Percentiles rank a stretch among this genome's conserved stretches.
Evolutionary conservation across 2,113 vertebrate species (phyloP).

Genomic region (Cricetomys ansorgei): DNA sequence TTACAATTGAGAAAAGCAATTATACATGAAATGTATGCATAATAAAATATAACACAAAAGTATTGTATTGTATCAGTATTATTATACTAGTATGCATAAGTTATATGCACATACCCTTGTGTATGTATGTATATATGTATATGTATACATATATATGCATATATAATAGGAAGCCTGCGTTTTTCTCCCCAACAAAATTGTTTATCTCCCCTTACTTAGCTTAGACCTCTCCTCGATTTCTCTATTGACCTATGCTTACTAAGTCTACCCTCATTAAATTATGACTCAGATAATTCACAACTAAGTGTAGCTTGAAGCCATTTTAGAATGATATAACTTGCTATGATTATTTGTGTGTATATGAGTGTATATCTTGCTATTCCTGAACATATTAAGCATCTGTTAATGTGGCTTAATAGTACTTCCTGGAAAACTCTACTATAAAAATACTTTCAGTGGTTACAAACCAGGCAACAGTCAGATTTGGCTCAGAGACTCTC

Average conservation of each 20-base stretch:
- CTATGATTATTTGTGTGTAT: not conserved
- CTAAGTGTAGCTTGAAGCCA: not conserved
- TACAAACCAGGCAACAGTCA: not conserved
- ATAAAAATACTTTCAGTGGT: not conserved
- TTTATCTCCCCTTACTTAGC: not conserved
- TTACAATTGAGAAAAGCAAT: not conserved
- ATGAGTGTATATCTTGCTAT: not conserved
- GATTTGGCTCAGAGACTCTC: not conserved
- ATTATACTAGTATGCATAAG: not conserved
- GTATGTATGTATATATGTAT: not conserved
- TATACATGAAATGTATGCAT: not conserved
- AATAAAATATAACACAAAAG: not conserved
- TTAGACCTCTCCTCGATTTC: not conserved
- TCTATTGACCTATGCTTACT: fast-evolving
- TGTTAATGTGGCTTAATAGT: not conserved
- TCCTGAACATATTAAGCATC: not conserved
- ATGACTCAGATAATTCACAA: not conserved
- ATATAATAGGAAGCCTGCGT: not conserved
- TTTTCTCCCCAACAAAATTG: not conserved
- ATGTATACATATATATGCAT: not conserved
- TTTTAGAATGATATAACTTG: not conserved
- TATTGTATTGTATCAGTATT: not conserved
- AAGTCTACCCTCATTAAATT: not conserved
- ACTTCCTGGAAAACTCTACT: not conserved
- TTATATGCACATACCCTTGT: not conserved